Evolutionary conservation across 2,888 invertebrate genomes (phyloP), one percentile per base, ranked within the genome.

Genomic region (Drosophila neutralis): DNA sequence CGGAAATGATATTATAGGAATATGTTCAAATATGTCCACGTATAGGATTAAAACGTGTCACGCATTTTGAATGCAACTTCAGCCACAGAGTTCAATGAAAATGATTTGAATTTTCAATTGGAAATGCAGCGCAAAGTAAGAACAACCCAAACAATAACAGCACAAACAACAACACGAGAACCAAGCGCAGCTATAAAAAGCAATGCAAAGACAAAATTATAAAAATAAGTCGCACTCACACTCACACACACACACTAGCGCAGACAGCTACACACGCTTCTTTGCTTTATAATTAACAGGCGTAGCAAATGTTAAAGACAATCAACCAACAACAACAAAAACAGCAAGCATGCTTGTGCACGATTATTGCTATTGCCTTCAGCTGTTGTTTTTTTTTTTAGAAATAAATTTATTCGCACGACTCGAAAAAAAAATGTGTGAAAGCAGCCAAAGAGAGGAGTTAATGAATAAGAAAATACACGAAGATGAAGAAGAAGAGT

Each of bases 231-330:
- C 64, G 51, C 52, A 68, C 70, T 60, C 65, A 45, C 31, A 54
- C 51, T 36, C 21, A 72, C 42, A 69, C 21, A 72, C 42, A 69
- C 52, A 49, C 27, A 53, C 48, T 13, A 15, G 45, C 24, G 45
- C 24, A 27, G 27, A 27, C 18, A 38, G n/a, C n/a, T 13, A 49
- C 36, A 54, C 31, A 54, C 31, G 35, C 27, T 31, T 58, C 36
- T 77, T 67, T 52, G 63, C 69, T 73, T 69, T 68, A 87, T 83
- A 84, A 89, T 84, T 84, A 83, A 81, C 74, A 71, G 76, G 64
- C 65, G 67, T 53, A 73, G 73, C 70, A 73, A 80, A 59, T 72
- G 54, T 27, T 36, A 36, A 59, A 63, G 56, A 66, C 49, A 52
- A 68, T 27, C n/a, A 48, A 45, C 36, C 49, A 60, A 48, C 51